These are phyloP conservation scores for Agriotes lineatus DNA, from an alignment of 2,888 invertebrate species.

Conservation along the genomic window DNA sequence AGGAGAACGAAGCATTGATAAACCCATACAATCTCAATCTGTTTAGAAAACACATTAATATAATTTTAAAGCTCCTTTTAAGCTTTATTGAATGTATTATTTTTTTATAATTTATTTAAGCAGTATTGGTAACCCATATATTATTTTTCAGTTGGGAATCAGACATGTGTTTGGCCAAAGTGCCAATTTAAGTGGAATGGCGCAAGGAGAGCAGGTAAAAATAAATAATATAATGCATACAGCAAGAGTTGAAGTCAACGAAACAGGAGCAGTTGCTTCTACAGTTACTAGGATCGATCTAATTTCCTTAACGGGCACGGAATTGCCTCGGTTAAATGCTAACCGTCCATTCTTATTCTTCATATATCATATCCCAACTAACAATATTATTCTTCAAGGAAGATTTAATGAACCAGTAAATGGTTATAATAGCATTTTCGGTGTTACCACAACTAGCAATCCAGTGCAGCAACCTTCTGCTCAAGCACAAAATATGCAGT, in stretches of 20 bases:
- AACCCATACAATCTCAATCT: no score
- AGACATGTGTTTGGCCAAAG: conserved; percentile 69
- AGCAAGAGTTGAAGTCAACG: conserved; percentile 75
- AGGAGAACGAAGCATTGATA: no score
- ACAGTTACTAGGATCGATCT: conserved; percentile 72
- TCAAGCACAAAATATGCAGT: no score
- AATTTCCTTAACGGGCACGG: conserved; percentile 72
- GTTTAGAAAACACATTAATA: no score
- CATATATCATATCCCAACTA: conserved; percentile 70
- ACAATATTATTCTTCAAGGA: conserved; percentile 75
- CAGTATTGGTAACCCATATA: no score
- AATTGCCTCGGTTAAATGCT: conserved; percentile 67
- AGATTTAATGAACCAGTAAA: conserved; percentile 59
- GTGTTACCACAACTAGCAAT: no score
- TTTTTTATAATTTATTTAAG: no score
- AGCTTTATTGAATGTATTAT: no score
- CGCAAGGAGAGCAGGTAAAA: conserved; percentile 63
- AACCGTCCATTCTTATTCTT: conserved; percentile 77
- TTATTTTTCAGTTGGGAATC: conserved; percentile 74
- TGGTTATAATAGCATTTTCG: no score
- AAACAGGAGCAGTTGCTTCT: conserved; percentile 75
- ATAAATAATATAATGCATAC: conserved; percentile 74
- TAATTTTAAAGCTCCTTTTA: no score
- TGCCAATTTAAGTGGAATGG: conserved; percentile 72
- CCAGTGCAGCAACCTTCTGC: no score